Evolutionary conservation across 2,797 vertebrate species (phyloP), one percentile per base, ranked within the genome.

Genomic region (Macropodus opercularis): DNA sequence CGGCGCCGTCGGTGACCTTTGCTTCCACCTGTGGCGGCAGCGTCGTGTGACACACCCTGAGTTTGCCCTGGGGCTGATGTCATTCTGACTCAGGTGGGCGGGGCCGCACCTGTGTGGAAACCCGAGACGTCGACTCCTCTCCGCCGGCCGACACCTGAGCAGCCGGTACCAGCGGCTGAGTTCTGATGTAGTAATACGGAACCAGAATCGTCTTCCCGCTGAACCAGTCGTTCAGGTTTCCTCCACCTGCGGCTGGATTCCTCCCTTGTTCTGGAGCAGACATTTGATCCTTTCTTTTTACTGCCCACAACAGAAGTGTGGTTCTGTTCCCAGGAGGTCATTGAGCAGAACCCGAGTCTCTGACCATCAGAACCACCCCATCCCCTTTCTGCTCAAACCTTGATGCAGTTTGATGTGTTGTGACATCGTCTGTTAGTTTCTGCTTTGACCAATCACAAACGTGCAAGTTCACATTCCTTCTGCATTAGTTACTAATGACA

Each of bases 21-120:
- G 34, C 7, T 6, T 36, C 8, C 32, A 35, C n/a, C 32, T 0
- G 14, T 4, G 32, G 8, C 3, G 29, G 49, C 38, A 1, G n/a
- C 50, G 69, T 84, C 56, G 63, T 26, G 32, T 19, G 72, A 70
- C 83, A 80, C 85, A 69, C 87, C 84, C 72, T 56, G 57, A 32
- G 35, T 72, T 57, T 34, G 38, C 51, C 60, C 56, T 34, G 6
- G 54, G 40, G 58, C 32, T 68, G 77, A 81, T 57, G 72, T 80
- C 75, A 73, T 53, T 18, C 17, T 55, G 63, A 83, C 69, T 62
- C 49, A n/a, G 19, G 14, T 32, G 86, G 85, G 82, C 32, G 79
- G 82, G 70, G 85, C 4, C 50, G 63, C 38, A 1, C 48, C 49
- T 36, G 19, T 19, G 31, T 46, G 38, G 48, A 42, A 53, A 63